Evolutionary conservation across 2,888 invertebrate species (phyloP), one percentile per base, ranked within the genome.

Genomic region (Archips xylosteana): DNA sequence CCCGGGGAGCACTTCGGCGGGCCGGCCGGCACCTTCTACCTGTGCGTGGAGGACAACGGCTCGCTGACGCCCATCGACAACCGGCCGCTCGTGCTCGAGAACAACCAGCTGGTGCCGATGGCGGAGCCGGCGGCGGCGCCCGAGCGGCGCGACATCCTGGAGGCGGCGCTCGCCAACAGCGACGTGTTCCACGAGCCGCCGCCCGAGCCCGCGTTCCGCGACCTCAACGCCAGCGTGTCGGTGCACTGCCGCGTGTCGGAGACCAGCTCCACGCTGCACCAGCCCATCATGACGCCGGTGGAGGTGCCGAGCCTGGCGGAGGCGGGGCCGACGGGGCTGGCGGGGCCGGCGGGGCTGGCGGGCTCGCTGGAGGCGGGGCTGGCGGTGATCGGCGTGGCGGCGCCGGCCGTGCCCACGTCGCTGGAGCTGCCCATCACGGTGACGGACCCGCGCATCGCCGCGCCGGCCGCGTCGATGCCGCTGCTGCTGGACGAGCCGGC

Each of bases 281-380:
- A 96, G 87, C 97, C 97, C 0, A 97, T 97, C 69, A 97, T 97
- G 97, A 97, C 97, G 1, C 96, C 97, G 0, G 89, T 97, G 39
- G 97, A 97, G 87, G 95, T 96, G 36, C 97, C 97, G 5, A 94
- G 95, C 51, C 96, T 91, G 76, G 88, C 78, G n/a, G 88, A 86
- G 73, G 80, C 80, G 32, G 90, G 88, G 78, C 89, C 89, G 32
- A 76, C 88, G n/a, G n/a, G n/a, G n/a, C n/a, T n/a, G 73, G 80
- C 80, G 32, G 90, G 88, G 78, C 89, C 89, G 32, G 76, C 88
- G 23, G 23, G 23, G 2, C 78, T 89, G 67, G 84, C 89, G n/a
- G 79, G 89, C 5, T 89, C 85, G 80, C 82, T 96, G 75, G 95
- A 95, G 62, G 95, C 94, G 71, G 95, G 95, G 60, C 88, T 96